Percentiles rank a stretch among this genome's conserved stretches.
Conservation (phyloP, 2,113 vertebrate species). For the Lophochroa leadbeateri region DNA sequence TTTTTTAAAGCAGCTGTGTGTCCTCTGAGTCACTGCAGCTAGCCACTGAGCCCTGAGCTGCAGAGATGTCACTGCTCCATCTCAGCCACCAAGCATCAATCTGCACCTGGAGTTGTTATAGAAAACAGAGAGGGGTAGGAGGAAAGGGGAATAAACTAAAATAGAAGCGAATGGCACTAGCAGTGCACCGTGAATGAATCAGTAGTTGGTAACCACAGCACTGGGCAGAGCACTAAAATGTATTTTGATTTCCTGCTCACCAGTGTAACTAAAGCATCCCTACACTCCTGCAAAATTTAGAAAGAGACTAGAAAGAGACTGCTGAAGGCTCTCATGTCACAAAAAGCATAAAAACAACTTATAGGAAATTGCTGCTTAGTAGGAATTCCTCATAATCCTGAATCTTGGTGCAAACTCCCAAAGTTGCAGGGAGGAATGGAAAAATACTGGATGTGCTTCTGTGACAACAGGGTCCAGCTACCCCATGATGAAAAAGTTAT, state of each 20-base stretch:
- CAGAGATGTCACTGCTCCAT: background rate
- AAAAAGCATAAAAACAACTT: background rate
- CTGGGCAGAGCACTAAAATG: background rate
- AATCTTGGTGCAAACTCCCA: background rate
- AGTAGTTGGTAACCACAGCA: background rate
- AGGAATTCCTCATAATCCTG: background rate
- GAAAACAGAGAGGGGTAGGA: background rate
- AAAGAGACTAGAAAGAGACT: background rate
- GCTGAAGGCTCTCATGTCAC: background rate
- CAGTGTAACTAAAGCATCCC: background rate
- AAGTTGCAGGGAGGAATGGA: background rate
- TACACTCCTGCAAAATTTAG: background rate
- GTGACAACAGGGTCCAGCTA: background rate
- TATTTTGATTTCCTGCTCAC: background rate
- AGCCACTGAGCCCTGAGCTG: background rate
- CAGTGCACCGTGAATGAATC: background rate
- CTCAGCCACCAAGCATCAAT: background rate
- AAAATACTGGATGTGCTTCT: background rate
- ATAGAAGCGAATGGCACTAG: background rate
- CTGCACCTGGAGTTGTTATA: background rate
- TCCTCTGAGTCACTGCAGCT: background rate
- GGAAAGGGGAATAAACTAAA: background rate
- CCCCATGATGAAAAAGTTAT: background rate
- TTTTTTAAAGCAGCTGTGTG: background rate
- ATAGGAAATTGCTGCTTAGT: background rate